Evolutionary conservation across 92 coral and sea anemone species (phyloP).

Genomic region (Heteractis magnifica): DNA sequence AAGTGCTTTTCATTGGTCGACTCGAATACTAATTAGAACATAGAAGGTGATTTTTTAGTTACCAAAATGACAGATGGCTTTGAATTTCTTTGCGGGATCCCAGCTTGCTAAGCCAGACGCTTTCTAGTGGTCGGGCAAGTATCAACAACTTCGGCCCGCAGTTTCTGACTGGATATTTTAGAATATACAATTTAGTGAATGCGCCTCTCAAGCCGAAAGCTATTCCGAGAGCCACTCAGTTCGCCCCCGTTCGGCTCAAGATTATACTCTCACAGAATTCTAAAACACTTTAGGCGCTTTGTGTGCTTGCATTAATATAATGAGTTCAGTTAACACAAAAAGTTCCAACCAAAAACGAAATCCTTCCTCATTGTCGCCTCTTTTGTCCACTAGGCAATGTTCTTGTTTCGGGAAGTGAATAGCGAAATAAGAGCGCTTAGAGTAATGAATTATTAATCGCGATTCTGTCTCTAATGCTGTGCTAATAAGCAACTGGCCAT

Average conservation of each 20-base stretch:
- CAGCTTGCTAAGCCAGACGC: not conserved
- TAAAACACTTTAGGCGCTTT: not conserved
- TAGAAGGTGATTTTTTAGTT: not conserved
- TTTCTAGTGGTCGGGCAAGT: not conserved
- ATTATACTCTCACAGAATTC: not conserved
- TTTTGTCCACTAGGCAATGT: slow-evolving; percentile 3
- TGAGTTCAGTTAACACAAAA: not conserved
- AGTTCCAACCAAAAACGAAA: not conserved
- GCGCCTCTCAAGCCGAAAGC: not conserved
- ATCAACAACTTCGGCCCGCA: not conserved
- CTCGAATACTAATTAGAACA: not conserved
- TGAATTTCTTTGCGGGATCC: not conserved
- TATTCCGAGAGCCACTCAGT: not conserved
- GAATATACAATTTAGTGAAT: not conserved
- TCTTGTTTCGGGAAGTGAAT: not conserved
- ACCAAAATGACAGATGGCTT: not conserved
- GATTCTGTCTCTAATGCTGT: slow-evolving; percentile 18
- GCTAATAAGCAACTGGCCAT: slow-evolving; percentile 22
- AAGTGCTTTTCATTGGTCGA: not conserved
- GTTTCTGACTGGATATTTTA: not conserved
- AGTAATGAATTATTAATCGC: slow-evolving; percentile 15
- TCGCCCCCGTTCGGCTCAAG: not conserved
- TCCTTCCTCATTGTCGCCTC: not conserved
- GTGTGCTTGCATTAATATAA: not conserved
- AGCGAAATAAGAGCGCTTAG: slow-evolving; percentile 8